phyloP scores from a whole-genome alignment of 2,113 vertebrate genomes.

The Peromyscus maniculatus region DNA sequence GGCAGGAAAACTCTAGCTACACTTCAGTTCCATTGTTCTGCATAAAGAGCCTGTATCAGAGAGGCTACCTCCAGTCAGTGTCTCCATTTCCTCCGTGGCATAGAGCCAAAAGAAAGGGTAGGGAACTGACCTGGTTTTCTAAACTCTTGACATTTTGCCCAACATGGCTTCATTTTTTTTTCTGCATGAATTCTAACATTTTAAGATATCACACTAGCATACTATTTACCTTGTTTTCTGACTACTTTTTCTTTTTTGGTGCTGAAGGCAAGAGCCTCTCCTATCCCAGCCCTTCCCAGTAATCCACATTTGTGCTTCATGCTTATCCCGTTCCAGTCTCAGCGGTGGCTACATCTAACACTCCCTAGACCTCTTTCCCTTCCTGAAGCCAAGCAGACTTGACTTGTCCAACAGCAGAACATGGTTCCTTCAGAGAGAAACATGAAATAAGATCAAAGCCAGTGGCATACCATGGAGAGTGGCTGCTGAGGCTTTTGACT shows the following conservation, averaged over 20 bases:
- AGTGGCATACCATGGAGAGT: neutral
- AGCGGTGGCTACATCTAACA: neutral
- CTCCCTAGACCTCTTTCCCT: neutral
- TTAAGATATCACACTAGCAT: neutral
- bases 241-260: neutral
- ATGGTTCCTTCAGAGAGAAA: neutral
- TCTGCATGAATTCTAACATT: neutral
- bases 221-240: neutral
- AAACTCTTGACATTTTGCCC: neutral
- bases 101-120: neutral
- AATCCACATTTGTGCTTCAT: neutral
- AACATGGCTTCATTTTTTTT: neutral
- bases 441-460: neutral
- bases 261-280: neutral
- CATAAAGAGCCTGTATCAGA: neutral
- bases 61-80: constrained; percentile 88
- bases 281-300: neutral
- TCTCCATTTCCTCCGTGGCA: constrained; percentile 63
- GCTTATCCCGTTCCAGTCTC: neutral
- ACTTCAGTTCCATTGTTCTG: neutral
- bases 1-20: too few species aligned
- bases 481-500: neutral
- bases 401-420: neutral
- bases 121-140: neutral
- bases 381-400: neutral